Conservation (phyloP, 2,113 vertebrate species). For the Azemiops feae region DNA sequence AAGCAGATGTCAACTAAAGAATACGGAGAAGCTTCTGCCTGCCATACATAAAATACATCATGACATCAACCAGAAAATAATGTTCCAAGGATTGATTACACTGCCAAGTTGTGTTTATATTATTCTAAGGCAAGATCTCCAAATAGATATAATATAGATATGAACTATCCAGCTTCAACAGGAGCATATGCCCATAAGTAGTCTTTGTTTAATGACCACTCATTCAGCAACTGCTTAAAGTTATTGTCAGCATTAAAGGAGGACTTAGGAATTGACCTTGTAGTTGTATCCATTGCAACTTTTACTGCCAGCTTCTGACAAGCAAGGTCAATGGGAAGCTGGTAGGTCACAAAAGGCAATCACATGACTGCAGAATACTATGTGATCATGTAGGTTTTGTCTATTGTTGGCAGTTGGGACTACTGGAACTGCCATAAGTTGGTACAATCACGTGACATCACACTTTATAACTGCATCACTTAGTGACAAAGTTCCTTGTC, state of each 20-base stretch:
- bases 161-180: neutral
- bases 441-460: neutral
- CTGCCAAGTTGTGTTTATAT: neutral
- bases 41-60: conserved; percentile 24
- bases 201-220: neutral
- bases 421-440: neutral
- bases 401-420: neutral
- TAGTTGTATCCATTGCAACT: neutral
- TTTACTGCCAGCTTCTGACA: neutral
- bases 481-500: neutral
- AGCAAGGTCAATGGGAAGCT: neutral
- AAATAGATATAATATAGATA: neutral
- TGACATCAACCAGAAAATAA: neutral
- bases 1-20: conserved; percentile 77
- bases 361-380: neutral
- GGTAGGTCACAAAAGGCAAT: neutral
- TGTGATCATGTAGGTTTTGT: neutral
- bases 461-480: neutral
- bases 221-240: neutral
- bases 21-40: conserved; percentile 72
- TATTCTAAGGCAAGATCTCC: neutral
- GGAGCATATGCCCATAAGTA: neutral
- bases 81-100: neutral
- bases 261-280: neutral
- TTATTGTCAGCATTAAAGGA: neutral